These are phyloP conservation scores for Campoletis raptor DNA, from an alignment of 2,888 invertebrate species.

Conservation along the genomic window DNA sequence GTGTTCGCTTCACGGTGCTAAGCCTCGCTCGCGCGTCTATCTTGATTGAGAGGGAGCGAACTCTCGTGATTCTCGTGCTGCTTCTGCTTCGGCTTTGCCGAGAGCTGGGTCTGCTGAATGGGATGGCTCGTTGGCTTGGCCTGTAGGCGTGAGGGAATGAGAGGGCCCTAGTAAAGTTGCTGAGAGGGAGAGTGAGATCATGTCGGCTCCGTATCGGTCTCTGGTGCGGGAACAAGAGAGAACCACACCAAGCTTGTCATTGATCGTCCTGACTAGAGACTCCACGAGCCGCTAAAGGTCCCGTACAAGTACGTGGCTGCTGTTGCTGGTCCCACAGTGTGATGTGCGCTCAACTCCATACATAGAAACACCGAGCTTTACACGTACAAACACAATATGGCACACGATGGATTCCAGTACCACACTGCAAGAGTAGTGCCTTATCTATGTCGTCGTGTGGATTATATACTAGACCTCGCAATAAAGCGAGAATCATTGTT, in stretches of 20 bases:
- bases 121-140: slow-evolving; percentile 68
- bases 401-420: slow-evolving; percentile 36
- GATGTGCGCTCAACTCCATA: slow-evolving; percentile 59
- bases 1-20: slow-evolving; percentile 75
- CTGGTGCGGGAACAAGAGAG: slow-evolving; percentile 71
- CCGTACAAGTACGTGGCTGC: slow-evolving; percentile 80
- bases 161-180: slow-evolving; percentile 52
- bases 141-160: slow-evolving; percentile 67
- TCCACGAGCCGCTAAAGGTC: slow-evolving; percentile 84
- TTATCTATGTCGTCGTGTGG: neutral
- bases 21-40: slow-evolving; percentile 79
- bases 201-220: slow-evolving; percentile 61
- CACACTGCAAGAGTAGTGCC: slow-evolving; percentile 11
- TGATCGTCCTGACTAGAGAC: slow-evolving; percentile 80
- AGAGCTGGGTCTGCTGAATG: slow-evolving; percentile 62
- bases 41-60: slow-evolving; percentile 83
- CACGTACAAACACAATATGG: slow-evolving; percentile 26
- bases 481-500: slow-evolving; percentile 31
- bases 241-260: slow-evolving; percentile 80
- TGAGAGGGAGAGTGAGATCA: slow-evolving; percentile 69
- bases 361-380: slow-evolving; percentile 25
- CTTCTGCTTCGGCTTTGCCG: slow-evolving; percentile 59
- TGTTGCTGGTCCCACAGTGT: slow-evolving; percentile 76
- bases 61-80: slow-evolving; percentile 65
- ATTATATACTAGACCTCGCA: slow-evolving; percentile 12